Base-by-base conservation (phyloP, 1,140 invertebrate genomes). In the Thaumatotibia leucotreta region DNA sequence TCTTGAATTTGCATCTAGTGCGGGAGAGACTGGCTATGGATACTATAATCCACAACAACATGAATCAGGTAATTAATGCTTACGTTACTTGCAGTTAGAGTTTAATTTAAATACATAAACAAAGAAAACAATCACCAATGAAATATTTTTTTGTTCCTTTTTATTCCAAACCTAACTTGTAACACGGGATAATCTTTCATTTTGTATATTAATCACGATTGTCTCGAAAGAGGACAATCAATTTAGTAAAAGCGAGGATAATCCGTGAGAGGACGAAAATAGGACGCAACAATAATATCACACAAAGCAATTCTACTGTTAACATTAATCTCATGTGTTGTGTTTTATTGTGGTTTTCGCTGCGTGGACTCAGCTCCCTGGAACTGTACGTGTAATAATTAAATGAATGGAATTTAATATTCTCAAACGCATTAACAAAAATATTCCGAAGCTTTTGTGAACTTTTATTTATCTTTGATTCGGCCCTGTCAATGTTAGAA, bases 1-100 rank as follows among this genome's bases (percentile, higher is more conserved):
- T 98, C 69, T 84, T 98, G 11, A 94, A 95, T 70, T 92, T 98
- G 71, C 97, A 98, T 85, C 94, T 97, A 52, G 94, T 94, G 14
- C 92, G 93, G 66, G 93, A 96, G 64, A 92, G 93, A 68, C 89
- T 98, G 32, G 95, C 96, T 2, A 88, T 96, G 39, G 95, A 97
- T 39, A 93, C 93, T 39, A 97, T 97, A 65, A 92, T 94, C 23
- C 91, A 94, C 58, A 94, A 94, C 71, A 95, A 94, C 76, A 88
- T 92, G 66, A 94, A 93, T 70, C 93, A 95, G 93, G 96, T 96
- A 77, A 80, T 66, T 54, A 65, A 22, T 66, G 58, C 10, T 64
- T 61, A 67, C 9, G 17, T 20, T 45, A 64, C 66, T 65, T 62
- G 17, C 66, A 66, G 27, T 64, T 61, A 35, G n/a, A n/a, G n/a